These are phyloP conservation scores for Hypena proboscidalis DNA, from an alignment of 2,888 invertebrate genomes.

Conservation along the genomic window DNA sequence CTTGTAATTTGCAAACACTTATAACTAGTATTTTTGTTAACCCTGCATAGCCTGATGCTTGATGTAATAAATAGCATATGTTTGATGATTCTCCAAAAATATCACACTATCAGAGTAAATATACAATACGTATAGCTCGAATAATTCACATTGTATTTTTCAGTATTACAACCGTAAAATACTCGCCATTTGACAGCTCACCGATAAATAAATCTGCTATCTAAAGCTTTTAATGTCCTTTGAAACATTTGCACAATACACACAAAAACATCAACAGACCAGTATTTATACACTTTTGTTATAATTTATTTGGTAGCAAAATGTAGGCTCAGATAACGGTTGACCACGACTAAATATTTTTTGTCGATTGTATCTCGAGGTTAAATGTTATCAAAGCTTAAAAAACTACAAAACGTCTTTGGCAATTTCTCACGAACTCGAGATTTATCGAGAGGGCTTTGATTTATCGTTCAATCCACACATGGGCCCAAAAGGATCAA, in stretches of 20 bases:
- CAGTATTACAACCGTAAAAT: neutral
- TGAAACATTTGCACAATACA: conserved; percentile 5
- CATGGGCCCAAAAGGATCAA: conserved; percentile 74
- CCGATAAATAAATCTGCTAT: neutral
- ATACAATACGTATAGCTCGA: too few relatives aligned
- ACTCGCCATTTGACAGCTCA: neutral
- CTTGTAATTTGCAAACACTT: too few relatives aligned
- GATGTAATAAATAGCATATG: too few relatives aligned
- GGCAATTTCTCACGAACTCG: conserved; percentile 67
- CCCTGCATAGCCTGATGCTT: too few relatives aligned
- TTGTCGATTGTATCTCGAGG: conserved; percentile 21
- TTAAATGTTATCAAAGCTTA: conserved; percentile 43
- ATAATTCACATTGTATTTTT: neutral
- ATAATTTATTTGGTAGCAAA: conserved; percentile 14
- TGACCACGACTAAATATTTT: conserved; percentile 18
- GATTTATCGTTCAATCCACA: conserved; percentile 79
- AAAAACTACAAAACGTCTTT: conserved; percentile 63
- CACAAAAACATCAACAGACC: conserved; percentile 10
- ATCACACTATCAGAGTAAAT: too few relatives aligned
- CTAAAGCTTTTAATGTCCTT: neutral
- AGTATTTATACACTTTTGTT: conserved; percentile 20
- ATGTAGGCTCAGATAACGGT: conserved; percentile 13
- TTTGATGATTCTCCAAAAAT: too few relatives aligned
- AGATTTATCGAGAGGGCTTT: conserved; percentile 79
- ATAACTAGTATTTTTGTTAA: too few relatives aligned